Conservation (phyloP, 2,797 vertebrate species). For the Rhinichthys osculus region DNA sequence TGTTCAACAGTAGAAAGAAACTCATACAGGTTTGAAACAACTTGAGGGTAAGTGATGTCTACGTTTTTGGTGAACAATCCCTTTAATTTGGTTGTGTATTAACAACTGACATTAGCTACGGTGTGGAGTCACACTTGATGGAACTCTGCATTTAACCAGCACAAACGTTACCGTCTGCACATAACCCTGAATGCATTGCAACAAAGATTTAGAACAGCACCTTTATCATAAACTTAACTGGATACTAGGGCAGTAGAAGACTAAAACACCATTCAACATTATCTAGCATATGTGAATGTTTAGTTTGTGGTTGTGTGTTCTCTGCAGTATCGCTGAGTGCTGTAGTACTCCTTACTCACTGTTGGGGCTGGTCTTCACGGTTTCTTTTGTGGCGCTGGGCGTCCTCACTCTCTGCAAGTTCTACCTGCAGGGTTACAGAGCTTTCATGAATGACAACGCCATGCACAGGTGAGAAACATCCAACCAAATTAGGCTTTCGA, state of each 20-base stretch:
- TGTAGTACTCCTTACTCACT: constrained; percentile 97
- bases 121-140: neutral
- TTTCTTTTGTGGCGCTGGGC: constrained; percentile 95
- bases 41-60: no score
- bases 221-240: neutral
- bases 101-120: neutral
- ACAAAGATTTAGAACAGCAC: neutral
- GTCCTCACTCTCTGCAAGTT: constrained; percentile 99
- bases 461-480: constrained; percentile 88
- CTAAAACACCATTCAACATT: neutral
- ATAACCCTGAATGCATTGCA: neutral
- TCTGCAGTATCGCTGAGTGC: constrained; percentile 92
- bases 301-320: constrained; percentile 27
- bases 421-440: constrained; percentile 96
- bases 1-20: no score
- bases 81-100: neutral
- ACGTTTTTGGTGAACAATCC: no score
- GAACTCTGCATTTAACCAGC: neutral
- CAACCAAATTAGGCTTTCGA: neutral
- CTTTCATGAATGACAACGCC: constrained; percentile 97
- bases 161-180: neutral
- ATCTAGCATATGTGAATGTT: neutral
- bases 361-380: constrained; percentile 96
- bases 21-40: no score
- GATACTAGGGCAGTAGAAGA: neutral